Percentiles rank a stretch among this genome's conserved stretches.
Conservation (phyloP, 2,888 invertebrate genomes). For the Conomelus anceps region DNA sequence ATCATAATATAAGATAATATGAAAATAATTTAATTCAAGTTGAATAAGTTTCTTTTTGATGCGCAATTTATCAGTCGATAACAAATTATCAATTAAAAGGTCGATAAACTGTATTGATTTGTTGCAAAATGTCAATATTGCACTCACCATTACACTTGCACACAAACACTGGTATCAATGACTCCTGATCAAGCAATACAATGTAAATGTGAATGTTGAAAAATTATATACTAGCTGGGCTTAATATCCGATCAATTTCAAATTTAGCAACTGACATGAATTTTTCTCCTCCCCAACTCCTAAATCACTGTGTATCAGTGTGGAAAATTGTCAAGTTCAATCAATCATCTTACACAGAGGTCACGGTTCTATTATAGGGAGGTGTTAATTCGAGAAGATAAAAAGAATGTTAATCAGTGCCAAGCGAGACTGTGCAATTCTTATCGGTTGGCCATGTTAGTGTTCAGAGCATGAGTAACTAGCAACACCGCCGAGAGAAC, state of each 20-base stretch:
- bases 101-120: not conserved
- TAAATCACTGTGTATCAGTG: not conserved
- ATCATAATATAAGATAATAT: not conserved
- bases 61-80: not conserved
- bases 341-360: not conserved
- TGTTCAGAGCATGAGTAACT: not conserved
- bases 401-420: not conserved
- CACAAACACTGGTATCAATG: not conserved
- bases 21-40: not conserved
- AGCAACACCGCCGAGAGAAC: not conserved
- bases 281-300: not conserved
- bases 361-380: not conserved
- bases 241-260: not conserved
- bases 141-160: not conserved
- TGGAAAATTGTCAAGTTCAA: not conserved
- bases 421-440: not conserved
- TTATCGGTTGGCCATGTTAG: not conserved
- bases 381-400: not conserved
- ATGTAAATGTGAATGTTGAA: not conserved
- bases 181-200: not conserved
- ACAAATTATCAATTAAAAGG: not conserved
- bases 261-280: not conserved
- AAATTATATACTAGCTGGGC: not conserved
- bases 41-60: not conserved
- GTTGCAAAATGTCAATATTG: not conserved